phyloP scores from a whole-genome alignment of 2,888 invertebrate genomes.

The Drosophila multiciliata region DNA sequence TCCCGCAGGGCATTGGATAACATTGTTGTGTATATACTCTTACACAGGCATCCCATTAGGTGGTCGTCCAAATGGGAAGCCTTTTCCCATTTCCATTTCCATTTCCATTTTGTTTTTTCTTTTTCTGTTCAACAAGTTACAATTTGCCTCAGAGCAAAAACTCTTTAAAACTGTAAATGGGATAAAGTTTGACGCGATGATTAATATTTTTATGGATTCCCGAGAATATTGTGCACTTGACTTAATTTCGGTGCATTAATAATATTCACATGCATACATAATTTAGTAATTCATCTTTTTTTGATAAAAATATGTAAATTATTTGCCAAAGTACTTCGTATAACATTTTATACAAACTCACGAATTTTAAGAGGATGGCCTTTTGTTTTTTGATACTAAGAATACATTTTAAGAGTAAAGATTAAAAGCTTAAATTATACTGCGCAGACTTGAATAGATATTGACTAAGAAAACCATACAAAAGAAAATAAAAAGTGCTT shows the following conservation, averaged over 20 bases:
- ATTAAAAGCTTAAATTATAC: not conserved
- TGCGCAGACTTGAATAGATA: not conserved
- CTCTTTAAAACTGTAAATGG: slow-evolving; percentile 7
- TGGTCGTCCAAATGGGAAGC: slow-evolving; percentile 25
- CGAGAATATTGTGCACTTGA: not conserved
- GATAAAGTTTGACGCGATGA: not conserved
- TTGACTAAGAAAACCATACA: not conserved
- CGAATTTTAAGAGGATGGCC: not conserved
- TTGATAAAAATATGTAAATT: not conserved
- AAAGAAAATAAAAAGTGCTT: no score
- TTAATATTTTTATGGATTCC: not conserved
- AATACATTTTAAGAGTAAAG: not conserved
- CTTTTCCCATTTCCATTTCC: not conserved
- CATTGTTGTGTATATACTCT: slow-evolving; percentile 34
- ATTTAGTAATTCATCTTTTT: not conserved
- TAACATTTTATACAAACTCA: not conserved
- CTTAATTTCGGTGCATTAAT: not conserved
- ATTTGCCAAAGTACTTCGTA: not conserved
- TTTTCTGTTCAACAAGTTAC: slow-evolving; percentile 38
- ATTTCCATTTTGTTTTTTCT: not conserved
- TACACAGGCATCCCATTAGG: slow-evolving; percentile 34
- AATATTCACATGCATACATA: not conserved
- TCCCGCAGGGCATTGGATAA: slow-evolving; percentile 43
- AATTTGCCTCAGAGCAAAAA: not conserved
- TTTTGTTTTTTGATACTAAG: not conserved